phyloP scores from a whole-genome alignment of 2,113 vertebrate genomes.

The Osmerus mordax region DNA sequence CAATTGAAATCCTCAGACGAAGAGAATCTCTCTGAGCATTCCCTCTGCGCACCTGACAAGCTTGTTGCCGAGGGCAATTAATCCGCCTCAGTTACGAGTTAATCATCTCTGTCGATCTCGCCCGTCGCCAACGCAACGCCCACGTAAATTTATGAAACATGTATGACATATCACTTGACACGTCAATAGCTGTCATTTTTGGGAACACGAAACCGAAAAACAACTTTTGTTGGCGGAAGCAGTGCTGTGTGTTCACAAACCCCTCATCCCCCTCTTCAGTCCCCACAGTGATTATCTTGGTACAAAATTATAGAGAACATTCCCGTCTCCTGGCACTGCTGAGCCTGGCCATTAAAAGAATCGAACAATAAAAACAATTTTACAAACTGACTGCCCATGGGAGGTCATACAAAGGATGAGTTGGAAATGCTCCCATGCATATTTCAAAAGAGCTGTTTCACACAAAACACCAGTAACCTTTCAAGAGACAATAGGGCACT shows the following conservation, averaged over 20 bases:
- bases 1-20: not conserved
- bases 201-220: too few relatives aligned
- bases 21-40: not conserved
- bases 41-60: not conserved
- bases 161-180: not conserved
- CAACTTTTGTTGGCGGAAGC: not conserved
- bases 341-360: not conserved
- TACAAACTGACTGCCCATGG: not conserved
- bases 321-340: not conserved
- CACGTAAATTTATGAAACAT: too few relatives aligned
- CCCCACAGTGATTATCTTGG: slow-evolving; percentile 11
- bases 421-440: not conserved
- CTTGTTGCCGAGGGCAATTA: slow-evolving; percentile 6
- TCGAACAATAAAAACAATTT: not conserved
- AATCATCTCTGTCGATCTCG: too few relatives aligned
- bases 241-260: not conserved
- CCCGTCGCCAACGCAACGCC: too few relatives aligned
- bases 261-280: not conserved
- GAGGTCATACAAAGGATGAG: not conserved
- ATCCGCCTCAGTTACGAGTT: not conserved
- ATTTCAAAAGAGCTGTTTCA: not conserved
- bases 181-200: slow-evolving; percentile 25
- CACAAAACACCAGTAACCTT: not conserved
- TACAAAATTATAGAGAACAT: slow-evolving; percentile 20
- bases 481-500: not conserved